Base-by-base conservation (phyloP, 2,888 invertebrate species). In the Danaus chrysippus region DNA sequence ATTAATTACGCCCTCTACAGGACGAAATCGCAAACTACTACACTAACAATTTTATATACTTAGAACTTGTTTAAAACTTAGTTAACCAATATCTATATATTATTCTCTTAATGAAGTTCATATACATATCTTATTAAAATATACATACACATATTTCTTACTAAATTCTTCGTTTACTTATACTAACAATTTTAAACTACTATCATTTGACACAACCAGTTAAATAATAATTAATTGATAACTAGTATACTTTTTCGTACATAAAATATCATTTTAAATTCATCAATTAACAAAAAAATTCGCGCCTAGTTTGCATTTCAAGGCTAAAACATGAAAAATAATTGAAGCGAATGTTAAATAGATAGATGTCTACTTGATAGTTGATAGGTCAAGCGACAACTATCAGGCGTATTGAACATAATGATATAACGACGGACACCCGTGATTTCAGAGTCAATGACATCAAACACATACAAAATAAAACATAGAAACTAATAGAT, bases 371-470 rank as follows among this genome's bases (percentile, higher is more conserved):
- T 82, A 83, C 78, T 85, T 85, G 81, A 65, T 77, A 76, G 82
- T 83, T 79, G 79, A 66, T 66, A 73, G 84, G 85, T 87, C 85
- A 87, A 87, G 79, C 82, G 83, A 81, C 83, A 76, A 73, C 79
- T 79, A 81, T 78, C 76, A 75, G 74, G 75, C 75, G 71, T 79
- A 79, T 79, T 82, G 78, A 77, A 76, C 78, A 77, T 85, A 83
- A 86, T 79, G 73, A 83, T 81, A 80, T 85, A 82, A 83, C 80
- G 77, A 81, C 76, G 78, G 73, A 83, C 80, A 83, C 82, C 84
- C 82, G 83, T 84, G 86, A 87, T 86, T 87, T 82, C 81, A 81
- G 78, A 71, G 84, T 85, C 88, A 81, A 82, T 79, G 87, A 84
- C 86, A 78, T 72, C 23, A 34, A 5, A 34, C 23, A 34, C 6